Conservation (phyloP, 1,140 invertebrate species). For the Drosophila pseudoananassae region DNA sequence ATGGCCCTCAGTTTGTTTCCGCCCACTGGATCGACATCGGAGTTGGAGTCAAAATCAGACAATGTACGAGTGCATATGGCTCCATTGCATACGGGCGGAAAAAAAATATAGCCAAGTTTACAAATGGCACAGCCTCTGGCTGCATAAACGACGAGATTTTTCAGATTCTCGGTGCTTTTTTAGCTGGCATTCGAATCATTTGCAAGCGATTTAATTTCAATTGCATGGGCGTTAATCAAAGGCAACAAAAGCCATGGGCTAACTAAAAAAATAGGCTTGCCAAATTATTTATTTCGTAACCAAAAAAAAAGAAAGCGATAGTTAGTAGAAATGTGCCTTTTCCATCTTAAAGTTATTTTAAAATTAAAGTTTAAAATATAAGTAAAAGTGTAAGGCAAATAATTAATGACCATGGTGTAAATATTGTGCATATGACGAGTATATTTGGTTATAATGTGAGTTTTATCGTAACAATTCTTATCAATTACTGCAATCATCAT, state of each 20-base stretch:
- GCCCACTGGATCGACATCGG: conserved; percentile 38
- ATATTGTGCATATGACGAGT: too few species aligned
- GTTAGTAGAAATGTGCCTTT: neutral
- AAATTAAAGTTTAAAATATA: neutral
- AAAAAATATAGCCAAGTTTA: conserved; percentile 35
- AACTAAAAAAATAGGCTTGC: neutral
- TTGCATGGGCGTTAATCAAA: conserved; percentile 79
- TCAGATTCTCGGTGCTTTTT: conserved; percentile 19
- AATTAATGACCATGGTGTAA: too few species aligned
- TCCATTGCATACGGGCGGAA: conserved; percentile 10
- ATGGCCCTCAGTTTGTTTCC: conserved; percentile 19
- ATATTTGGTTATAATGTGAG: too few species aligned
- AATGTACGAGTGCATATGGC: conserved; percentile 37
- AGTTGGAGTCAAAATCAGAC: conserved; percentile 63
- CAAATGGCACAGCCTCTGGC: conserved; percentile 59
- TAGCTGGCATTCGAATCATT: conserved; percentile 62
- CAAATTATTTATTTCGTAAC: conserved; percentile 13
- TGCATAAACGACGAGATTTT: conserved; percentile 39
- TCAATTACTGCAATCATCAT: neutral
- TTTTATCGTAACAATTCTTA: too few species aligned
- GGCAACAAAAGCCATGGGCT: conserved; percentile 42
- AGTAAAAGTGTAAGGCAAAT: too few species aligned
- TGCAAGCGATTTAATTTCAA: conserved; percentile 78
- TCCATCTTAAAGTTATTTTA: neutral
- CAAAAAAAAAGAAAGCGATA: conserved; percentile 11